phyloP scores from a whole-genome alignment of 2,113 vertebrate species.

The Centropristis striata region DNA sequence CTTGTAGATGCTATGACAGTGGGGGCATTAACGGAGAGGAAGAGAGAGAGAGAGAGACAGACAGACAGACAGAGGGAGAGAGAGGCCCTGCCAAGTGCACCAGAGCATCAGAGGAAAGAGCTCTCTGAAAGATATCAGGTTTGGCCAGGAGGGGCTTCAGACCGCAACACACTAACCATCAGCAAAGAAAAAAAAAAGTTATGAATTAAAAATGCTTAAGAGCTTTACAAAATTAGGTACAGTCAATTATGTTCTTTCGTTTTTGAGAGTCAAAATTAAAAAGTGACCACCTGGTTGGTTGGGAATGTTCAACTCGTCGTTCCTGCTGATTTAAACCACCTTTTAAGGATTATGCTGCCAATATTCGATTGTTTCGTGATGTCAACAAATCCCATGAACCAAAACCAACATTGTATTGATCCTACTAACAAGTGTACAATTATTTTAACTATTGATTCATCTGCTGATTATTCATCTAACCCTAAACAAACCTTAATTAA shows the following conservation, averaged over 20 bases:
- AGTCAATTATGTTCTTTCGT: conserved; percentile 60
- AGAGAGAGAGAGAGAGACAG: conserved; percentile 18
- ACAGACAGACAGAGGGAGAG: conserved; percentile 51
- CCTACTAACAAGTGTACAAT: neutral
- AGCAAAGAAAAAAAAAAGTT: conserved; percentile 16
- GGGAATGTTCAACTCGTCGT: neutral
- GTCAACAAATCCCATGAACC: neutral
- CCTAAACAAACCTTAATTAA: too few species aligned
- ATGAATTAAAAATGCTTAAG: conserved; percentile 71
- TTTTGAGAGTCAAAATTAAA: conserved; percentile 31
- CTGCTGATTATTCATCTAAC: neutral
- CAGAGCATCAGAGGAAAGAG: conserved; percentile 73
- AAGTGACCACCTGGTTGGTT: neutral
- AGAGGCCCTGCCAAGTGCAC: conserved; percentile 75
- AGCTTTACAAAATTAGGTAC: conserved; percentile 57
- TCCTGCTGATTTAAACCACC: neutral
- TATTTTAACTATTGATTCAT: neutral
- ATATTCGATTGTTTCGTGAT: neutral
- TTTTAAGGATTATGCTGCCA: neutral
- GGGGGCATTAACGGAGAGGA: conserved; percentile 76
- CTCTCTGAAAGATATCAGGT: conserved; percentile 78
- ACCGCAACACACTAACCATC: conserved; percentile 67
- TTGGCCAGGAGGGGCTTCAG: conserved; percentile 73
- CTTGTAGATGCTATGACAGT: conserved; percentile 83
- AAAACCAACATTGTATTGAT: neutral